Evolutionary conservation across 2,797 vertebrate genomes (phyloP), one percentile per base, ranked within the genome.

Genomic region (Channallabes apus): DNA sequence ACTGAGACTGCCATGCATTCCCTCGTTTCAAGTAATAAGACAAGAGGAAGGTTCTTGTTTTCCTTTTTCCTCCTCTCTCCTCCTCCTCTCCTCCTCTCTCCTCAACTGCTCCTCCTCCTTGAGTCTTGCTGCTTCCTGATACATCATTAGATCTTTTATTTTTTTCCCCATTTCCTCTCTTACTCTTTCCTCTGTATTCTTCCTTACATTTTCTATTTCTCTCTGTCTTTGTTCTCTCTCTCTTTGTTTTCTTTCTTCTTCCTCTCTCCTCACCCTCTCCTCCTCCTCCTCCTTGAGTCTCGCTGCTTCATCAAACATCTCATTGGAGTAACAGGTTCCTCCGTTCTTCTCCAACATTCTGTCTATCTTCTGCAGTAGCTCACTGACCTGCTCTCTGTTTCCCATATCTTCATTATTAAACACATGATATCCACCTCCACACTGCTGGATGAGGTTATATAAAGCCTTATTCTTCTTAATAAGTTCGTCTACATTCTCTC

Each of bases 301-400:
- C 20, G 3, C 46, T 73, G 73, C 85, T 20, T 86, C 65, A 17
- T 87, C 1, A 38, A 8, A 76, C 65, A 82, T 84, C 41, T 79
- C 7, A 79, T 75, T 41, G 17, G 82, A 32, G 54, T 86, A 88
- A 18, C 56, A 58, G 38, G n/a, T 73, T 85, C 83, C 87, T 75
- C 83, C 56, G 2, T 87, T 87, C 80, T 69, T 0, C 61, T 85
- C 35, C 61, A 86, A 68, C 73, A 88, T 82, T 17, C 64, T 59
- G 64, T 88, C 85, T 64, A 88, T 88, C 87, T 86, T 86, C 82
- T 72, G 35, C 85, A 86, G 62, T 0, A 88, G 82, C 2, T 84
- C 78, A 29, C 9, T 65, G 24, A 88, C 85, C 82, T 88, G 87
- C 22, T 82, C 4, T 65, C 62, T 64, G 46, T 84, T 82, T 1